Conservation (phyloP, 2,888 invertebrate species). For the Troides oblongomaculatus region DNA sequence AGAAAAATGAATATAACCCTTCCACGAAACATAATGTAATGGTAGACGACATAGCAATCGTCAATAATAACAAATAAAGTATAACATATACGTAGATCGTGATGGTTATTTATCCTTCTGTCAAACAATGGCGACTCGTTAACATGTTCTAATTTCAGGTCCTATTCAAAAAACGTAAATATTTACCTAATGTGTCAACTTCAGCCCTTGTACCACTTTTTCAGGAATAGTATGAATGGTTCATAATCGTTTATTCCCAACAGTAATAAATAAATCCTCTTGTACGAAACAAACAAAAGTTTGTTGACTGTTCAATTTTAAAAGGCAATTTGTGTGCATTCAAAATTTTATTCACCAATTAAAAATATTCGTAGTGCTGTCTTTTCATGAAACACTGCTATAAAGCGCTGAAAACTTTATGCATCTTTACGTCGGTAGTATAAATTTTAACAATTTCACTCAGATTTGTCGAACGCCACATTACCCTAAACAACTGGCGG, state of each 20-base stretch:
- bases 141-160: slow-evolving; percentile 54
- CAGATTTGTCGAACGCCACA: slow-evolving; percentile 78
- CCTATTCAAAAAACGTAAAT: slow-evolving; percentile 48
- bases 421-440: slow-evolving; percentile 73
- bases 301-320: slow-evolving; percentile 80
- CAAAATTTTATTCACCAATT: slow-evolving; percentile 70
- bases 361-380: slow-evolving; percentile 61
- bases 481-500: slow-evolving; percentile 80
- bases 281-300: slow-evolving; percentile 78
- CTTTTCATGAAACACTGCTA: slow-evolving; percentile 74
- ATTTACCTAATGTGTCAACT: slow-evolving; percentile 75
- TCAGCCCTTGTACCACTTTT: slow-evolving; percentile 72
- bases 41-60: slow-evolving; percentile 31
- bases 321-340: slow-evolving; percentile 66
- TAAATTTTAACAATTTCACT: slow-evolving; percentile 76
- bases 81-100: slow-evolving; percentile 42
- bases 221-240: slow-evolving; percentile 66
- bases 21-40: slow-evolving; percentile 20
- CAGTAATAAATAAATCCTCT: slow-evolving; percentile 70
- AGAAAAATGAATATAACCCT: slow-evolving; percentile 34
- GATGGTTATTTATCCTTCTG: slow-evolving; percentile 50
- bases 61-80: slow-evolving; percentile 47
- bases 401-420: slow-evolving; percentile 74
- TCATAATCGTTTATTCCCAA: slow-evolving; percentile 71
- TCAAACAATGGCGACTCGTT: slow-evolving; percentile 79